Conservation (phyloP, 2,888 invertebrate genomes). For the Ormyrus pomaceus region DNA sequence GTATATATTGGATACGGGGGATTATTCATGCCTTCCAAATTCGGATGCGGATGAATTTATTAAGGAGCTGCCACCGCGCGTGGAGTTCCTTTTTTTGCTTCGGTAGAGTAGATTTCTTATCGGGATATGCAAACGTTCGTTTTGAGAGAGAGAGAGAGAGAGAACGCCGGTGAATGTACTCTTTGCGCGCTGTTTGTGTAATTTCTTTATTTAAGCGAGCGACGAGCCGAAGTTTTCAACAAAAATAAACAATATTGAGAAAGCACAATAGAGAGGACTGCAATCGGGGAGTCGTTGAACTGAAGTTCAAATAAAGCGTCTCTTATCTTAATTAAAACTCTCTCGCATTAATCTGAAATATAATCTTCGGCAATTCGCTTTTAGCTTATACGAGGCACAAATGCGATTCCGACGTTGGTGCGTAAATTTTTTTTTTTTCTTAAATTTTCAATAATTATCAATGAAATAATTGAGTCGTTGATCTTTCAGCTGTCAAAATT, state of each 20-base stretch:
- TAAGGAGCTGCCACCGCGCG: not conserved
- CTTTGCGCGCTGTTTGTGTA: slow-evolving; percentile 25
- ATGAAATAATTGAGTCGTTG: no score
- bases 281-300: slow-evolving; percentile 37
- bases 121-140: no score
- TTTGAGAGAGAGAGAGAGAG: no score
- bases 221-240: not conserved
- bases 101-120: no score
- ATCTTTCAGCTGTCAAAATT: no score
- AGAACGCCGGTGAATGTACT: no score
- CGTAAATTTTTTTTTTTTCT: no score
- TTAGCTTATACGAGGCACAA: not conserved
- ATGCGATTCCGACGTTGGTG: no score
- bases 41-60: not conserved
- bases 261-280: slow-evolving; percentile 17
- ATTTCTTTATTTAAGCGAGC: slow-evolving; percentile 5
- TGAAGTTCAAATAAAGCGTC: not conserved
- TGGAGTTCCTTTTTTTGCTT: no score
- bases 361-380: slow-evolving; percentile 3
- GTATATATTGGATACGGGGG: not conserved
- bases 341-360: slow-evolving; percentile 17
- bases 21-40: no score
- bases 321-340: slow-evolving; percentile 13
- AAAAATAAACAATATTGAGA: not conserved
- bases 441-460: no score